These are phyloP conservation scores for Aplochiton taeniatus DNA, from an alignment of 2,797 vertebrate genomes.

Conservation along the genomic window DNA sequence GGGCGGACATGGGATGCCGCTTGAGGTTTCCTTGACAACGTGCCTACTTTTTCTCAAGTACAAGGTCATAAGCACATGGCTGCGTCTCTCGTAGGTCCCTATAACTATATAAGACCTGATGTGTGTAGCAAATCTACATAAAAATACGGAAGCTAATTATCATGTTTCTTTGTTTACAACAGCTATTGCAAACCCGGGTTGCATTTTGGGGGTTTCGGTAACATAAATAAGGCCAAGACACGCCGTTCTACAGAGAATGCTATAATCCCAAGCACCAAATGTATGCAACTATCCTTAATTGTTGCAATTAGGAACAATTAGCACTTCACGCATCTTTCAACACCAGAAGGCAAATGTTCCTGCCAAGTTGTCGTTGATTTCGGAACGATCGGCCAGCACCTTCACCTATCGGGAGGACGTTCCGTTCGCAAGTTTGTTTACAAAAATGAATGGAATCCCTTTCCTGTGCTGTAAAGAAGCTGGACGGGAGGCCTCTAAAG, in stretches of 20 bases:
- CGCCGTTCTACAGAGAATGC: no score
- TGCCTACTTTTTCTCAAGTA: constrained; percentile 29
- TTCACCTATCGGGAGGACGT: background rate
- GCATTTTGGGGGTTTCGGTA: no score
- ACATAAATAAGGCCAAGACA: no score
- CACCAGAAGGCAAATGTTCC: constrained; percentile 3
- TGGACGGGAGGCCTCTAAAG: no score
- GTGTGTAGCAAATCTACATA: background rate
- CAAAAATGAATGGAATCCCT: no score
- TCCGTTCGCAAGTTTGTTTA: background rate
- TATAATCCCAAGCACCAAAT: constrained; percentile 1
- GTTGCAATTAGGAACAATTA: constrained; percentile 45
- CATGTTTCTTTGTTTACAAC: background rate
- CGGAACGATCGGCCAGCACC: no score
- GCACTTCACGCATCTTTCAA: constrained; percentile 40
- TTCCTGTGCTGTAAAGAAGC: no score
- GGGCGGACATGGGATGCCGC: constrained; percentile 15
- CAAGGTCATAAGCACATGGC: constrained; percentile 38
- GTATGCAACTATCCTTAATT: constrained; percentile 41
- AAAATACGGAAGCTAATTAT: background rate
- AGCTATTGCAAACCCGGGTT: no score
- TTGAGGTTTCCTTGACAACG: constrained; percentile 47
- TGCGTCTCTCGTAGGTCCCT: constrained; percentile 24
- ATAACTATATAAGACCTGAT: constrained; percentile 2
- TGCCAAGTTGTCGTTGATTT: background rate